phyloP scores from a whole-genome alignment of 2,888 invertebrate species.

The Sussaba pulchella region DNA sequence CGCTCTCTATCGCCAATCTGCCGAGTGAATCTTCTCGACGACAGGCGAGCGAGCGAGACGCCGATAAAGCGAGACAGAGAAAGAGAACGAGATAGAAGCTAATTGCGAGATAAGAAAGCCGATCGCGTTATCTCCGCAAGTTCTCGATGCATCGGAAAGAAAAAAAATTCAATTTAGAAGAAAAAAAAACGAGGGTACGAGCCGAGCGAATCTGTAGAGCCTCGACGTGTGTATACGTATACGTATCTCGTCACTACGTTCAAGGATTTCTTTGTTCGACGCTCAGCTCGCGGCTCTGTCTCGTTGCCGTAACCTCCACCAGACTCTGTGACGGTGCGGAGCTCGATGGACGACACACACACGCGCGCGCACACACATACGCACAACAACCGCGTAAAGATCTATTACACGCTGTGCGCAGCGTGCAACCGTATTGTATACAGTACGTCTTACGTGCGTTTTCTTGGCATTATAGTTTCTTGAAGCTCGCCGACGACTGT shows the following conservation, averaged over 20 bases:
- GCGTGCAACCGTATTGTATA: constrained; percentile 1
- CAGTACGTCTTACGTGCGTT: constrained; percentile 3
- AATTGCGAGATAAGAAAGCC: constrained; percentile 30
- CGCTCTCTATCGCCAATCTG: background rate
- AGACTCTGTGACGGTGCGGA: constrained; percentile 39
- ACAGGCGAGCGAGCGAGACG: background rate
- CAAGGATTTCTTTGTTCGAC: constrained; percentile 80
- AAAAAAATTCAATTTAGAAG: background rate
- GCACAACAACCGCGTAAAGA: constrained; percentile 11
- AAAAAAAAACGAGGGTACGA: constrained; percentile 45
- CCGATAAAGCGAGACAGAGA: background rate
- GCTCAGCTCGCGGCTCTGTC: constrained; percentile 50
- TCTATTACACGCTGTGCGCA: constrained; percentile 17
- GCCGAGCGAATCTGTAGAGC: constrained; percentile 65
- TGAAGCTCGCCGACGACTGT: constrained; percentile 48
- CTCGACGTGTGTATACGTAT: constrained; percentile 49
- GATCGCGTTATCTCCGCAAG: constrained; percentile 12
- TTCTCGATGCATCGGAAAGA: background rate
- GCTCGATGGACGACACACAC: constrained; percentile 9
- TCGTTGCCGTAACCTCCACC: constrained; percentile 48
- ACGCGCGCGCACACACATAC: background rate
- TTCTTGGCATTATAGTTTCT: constrained; percentile 29
- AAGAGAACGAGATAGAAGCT: background rate
- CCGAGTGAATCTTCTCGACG: background rate
- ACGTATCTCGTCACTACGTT: constrained; percentile 59